Evolutionary conservation across 92 coral and sea anemone genomes (phyloP), one percentile per base, ranked within the genome.

Genomic region (Scolanthus callimorphus): DNA sequence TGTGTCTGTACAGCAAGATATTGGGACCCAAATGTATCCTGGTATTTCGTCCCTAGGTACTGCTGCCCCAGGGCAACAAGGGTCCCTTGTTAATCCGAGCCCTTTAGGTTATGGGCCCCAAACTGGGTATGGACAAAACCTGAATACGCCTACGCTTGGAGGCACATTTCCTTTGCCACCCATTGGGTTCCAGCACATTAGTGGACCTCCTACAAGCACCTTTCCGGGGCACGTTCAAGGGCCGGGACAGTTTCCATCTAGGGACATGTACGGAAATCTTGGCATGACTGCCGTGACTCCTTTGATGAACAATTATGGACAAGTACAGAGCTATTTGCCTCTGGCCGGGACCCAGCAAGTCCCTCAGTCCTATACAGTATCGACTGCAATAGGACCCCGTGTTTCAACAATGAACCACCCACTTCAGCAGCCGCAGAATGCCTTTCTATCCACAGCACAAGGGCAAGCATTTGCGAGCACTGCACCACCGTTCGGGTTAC

Each of bases 361-460:
- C 20, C 69, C 58, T 22, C 86, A 80, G 38, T 83, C 86, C 1
- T 67, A 83, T 24, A 88, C 96, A 43, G 96, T 88, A 20, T 88
- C 96, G 3, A 82, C 96, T 15, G 62, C 82, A 25, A 34, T 73
- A 29, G 96, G 79, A n/a, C 78, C 96, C 24, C 72, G 80, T 43
- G 76, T 89, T 0, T 85, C 96, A 60, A 88, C 86, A 39, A 48
- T 79, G 23, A 80, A 85, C 27, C 81, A 89, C 57, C 62, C 78
- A n/a, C 76, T 76, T 41, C 19, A 46, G 17, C 54, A 52, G 54
- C 75, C 38, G 27, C 51, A 13, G 2, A 53, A 37, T 17, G 46
- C 52, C 21, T 11, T 8, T 37, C 17, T 37, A 3, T 2, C 39
- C 23, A 56, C 65, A 34, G 64, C 55, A 0, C 75, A 68, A 20